Evolutionary conservation across 2,797 vertebrate genomes (phyloP), one percentile per base, ranked within the genome.

Genomic region (Poecilia velifera): DNA sequence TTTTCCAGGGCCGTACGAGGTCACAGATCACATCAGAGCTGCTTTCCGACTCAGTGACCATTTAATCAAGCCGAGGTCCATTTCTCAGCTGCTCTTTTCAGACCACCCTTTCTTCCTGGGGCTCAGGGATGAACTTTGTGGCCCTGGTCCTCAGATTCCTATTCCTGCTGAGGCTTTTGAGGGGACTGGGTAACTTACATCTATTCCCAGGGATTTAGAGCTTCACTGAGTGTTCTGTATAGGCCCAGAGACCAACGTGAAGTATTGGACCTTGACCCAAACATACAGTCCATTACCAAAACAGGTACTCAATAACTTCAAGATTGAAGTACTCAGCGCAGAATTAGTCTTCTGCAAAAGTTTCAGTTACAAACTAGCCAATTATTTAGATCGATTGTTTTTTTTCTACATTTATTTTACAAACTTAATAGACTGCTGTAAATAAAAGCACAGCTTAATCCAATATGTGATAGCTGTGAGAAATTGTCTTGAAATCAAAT

Each of bases 1-100:
- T 92, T 90, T 93, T 93, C 88, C 87, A 83, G 94, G 90, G 86
- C 89, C 89, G 81, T 76, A 76, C 79, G 88, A 94, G 96, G 95
- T 96, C 95, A 96, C 94, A 95, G 96, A 96, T 96, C 96, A 95
- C 95, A 97, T 97, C 96, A 95, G 94, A 94, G 96, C 94, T 95
- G 96, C 97, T 96, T 98, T 97, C 96, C 96, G 94, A 97, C 95
- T 96, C 96, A 97, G 94, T 97, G 95, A 96, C 96, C 96, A 95
- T 97, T 97, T 97, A 97, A 97, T 97, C 97, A 97, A 97, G 96
- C 96, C 91, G 93, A 96, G 96, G 96, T 97, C 96, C 96, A 96
- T 94, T 94, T 94, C 31, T 84, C 90, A 77, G 84, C 91, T 87
- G 62, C 93, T 95, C 95, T 90, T 94, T 94, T 93, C 92, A 93